phyloP scores from a whole-genome alignment of 2,888 invertebrate genomes.

The Glyphotaelius pellucidus region DNA sequence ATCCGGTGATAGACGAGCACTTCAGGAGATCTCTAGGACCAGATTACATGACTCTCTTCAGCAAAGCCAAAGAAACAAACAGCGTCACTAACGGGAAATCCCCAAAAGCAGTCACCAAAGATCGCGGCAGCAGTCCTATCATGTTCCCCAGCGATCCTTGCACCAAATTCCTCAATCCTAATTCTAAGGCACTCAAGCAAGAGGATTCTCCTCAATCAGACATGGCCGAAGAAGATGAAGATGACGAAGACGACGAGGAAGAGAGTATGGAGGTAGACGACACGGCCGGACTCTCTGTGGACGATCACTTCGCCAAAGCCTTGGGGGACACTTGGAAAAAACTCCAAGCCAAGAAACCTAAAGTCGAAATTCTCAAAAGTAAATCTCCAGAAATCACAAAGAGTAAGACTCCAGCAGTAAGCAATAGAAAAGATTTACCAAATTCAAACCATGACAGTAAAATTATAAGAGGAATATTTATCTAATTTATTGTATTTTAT shows the following conservation, averaged over 20 bases:
- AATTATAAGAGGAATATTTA: constrained; percentile 59
- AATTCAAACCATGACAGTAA: constrained; percentile 60
- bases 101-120: constrained; percentile 75
- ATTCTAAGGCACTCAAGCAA: constrained; percentile 55
- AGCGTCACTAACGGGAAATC: constrained; percentile 64
- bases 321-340: constrained; percentile 90
- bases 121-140: constrained; percentile 76
- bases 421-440: constrained; percentile 60
- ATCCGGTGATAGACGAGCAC: constrained; percentile 96
- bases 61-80: constrained; percentile 71
- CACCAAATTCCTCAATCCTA: constrained; percentile 61
- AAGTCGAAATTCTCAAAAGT: constrained; percentile 71
- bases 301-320: constrained; percentile 95
- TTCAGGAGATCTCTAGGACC: constrained; percentile 94
- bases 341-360: constrained; percentile 80
- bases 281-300: constrained; percentile 82
- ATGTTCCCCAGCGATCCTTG: constrained; percentile 69
- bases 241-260: constrained; percentile 68
- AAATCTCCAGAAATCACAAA: constrained; percentile 51
- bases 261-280: constrained; percentile 78
- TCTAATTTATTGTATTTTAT: constrained; percentile 57
- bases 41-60: constrained; percentile 85
- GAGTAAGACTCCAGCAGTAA: constrained; percentile 36
- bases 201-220: constrained; percentile 62
- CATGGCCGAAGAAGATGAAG: constrained; percentile 68